Base-by-base conservation (phyloP, 2,888 invertebrate genomes). In the Drosophila robusta region DNA sequence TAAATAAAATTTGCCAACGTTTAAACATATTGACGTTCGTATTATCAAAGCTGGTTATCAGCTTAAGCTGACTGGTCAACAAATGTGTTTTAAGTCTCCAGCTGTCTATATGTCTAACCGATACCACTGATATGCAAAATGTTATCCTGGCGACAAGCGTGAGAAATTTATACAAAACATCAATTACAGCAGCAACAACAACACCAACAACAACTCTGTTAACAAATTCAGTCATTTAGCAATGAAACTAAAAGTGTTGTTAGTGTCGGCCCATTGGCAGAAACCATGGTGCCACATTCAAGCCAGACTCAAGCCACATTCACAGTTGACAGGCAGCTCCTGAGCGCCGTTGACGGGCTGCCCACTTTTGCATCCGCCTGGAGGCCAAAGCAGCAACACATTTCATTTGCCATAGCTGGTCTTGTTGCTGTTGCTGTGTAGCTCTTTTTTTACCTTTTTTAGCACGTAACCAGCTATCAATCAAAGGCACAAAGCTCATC, bases 211-310 rank as follows among this genome's bases (percentile, higher is more conserved):
- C 60, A 51, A 57, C 64, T 70, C 52, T 68, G 69, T 76, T 84
- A 89, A 89, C 84, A 87, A 85, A 85, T 84, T 76, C 79, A 89
- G 71, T 79, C 85, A 84, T 87, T 84, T 77, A 89, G 81, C 73
- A 81, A 84, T 76, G 79, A 89, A 89, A 81, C 89, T 79, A 81
- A 89, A 84, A 79, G 85, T 84, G 87, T 89, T 87, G 81, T 83
- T 89, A 87, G 70, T 80, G 80, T 81, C 86, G 80, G 47, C 68
- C 66, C 76, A 65, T 76, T 51, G 79, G 69, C 76, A 71, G 62
- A 71, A 66, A 70, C 68, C 78, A 70, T 50, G 76, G 66, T 61
- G 44, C 47, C 39, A 14, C 73, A 73, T 54, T 36, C 54, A 49
- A 42, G 34, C n/a, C 29, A 16, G 39, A 65, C 34, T 39, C 65